Conservation (phyloP, 2,888 invertebrate species). For the Lasioglossum morio region DNA sequence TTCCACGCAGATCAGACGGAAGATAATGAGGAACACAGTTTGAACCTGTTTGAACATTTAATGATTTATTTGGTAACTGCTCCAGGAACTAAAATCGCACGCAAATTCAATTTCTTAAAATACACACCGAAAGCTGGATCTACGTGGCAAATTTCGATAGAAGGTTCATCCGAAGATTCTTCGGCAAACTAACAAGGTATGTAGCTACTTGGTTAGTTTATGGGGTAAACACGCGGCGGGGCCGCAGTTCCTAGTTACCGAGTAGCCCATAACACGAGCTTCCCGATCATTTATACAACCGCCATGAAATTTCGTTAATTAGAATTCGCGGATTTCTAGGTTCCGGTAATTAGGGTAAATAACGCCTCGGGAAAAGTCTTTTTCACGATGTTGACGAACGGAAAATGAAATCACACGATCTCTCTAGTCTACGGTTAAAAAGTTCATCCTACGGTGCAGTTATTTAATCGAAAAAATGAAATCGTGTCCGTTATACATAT, state of each 20-base stretch:
- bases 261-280: slow-evolving; percentile 27
- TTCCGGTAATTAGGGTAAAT: slow-evolving; percentile 29
- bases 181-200: too few species aligned
- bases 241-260: slow-evolving; percentile 49
- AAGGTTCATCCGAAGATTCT: too few species aligned
- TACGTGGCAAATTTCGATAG: not conserved
- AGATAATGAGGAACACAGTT: too few species aligned
- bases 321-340: slow-evolving; percentile 36
- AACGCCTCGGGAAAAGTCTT: not conserved
- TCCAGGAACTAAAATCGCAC: not conserved
- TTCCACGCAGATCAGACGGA: too few species aligned
- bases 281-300: slow-evolving; percentile 27
- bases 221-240: slow-evolving; percentile 33
- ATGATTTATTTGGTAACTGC: not conserved
- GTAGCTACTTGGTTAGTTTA: slow-evolving; percentile 28
- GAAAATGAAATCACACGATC: not conserved
- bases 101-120: not conserved
- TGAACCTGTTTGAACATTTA: too few species aligned
- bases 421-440: too few species aligned
- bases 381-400: not conserved
- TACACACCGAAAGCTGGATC: not conserved
- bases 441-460: too few species aligned
- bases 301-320: slow-evolving; percentile 44
- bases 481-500: too few species aligned
- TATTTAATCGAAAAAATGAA: too few species aligned